Percentiles rank a stretch among this genome's conserved stretches.
These are phyloP conservation scores for Schrankia costaestrigalis DNA, from an alignment of 2,888 invertebrate genomes.

Conservation along the genomic window DNA sequence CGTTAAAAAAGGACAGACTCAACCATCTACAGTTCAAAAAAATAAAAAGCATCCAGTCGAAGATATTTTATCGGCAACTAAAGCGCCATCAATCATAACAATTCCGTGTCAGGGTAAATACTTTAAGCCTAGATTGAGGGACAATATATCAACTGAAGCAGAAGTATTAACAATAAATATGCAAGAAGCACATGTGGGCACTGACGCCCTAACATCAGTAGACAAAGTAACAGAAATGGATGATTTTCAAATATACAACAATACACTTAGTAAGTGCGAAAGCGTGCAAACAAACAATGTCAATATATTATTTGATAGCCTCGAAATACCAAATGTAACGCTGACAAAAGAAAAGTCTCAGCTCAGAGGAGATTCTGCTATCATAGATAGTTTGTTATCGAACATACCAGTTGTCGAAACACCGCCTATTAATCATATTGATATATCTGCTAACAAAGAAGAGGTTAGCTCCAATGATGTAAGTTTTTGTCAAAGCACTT, in stretches of 20 bases:
- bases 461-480: constrained; percentile 36
- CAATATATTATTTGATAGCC: constrained; percentile 55
- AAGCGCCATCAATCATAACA: constrained; percentile 44
- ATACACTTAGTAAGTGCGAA: constrained; percentile 32
- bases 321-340: constrained; percentile 69
- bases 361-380: constrained; percentile 44
- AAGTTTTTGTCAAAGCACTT: constrained; percentile 42
- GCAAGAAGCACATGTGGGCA: constrained; percentile 39
- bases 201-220: constrained; percentile 37
- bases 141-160: constrained; percentile 1
- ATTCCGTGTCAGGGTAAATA: constrained; percentile 51
- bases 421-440: neutral
- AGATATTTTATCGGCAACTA: constrained; percentile 20
- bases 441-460: constrained; percentile 34
- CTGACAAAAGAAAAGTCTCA: constrained; percentile 57
- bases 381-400: constrained; percentile 30
- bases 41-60: constrained; percentile 37
- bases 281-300: constrained; percentile 40
- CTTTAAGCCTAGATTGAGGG: constrained; percentile 15
- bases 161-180: constrained; percentile 11
- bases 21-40: constrained; percentile 24
- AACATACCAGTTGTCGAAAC: neutral
- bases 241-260: constrained; percentile 30
- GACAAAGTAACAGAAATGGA: constrained; percentile 48
- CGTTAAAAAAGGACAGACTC: constrained; percentile 31